Base-by-base conservation (phyloP, 1,140 invertebrate species). In the Polypedilum vanderplanki region DNA sequence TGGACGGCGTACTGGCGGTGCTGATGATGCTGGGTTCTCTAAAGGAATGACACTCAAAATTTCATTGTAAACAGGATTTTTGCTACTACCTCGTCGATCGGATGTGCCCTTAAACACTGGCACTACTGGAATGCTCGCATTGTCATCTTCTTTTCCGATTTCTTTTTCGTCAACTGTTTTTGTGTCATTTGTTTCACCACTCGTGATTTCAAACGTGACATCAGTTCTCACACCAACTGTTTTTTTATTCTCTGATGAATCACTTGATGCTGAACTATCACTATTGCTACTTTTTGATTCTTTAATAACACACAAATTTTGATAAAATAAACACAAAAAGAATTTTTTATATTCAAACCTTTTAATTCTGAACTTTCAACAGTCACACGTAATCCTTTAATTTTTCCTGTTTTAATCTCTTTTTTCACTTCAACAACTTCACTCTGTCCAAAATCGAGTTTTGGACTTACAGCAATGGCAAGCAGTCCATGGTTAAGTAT, bases 151-250 rank as follows among this genome's bases (percentile, higher is more conserved):
- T 18, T 80, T 79, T 65, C 79, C 78, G 8, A 70, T 70, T 70
- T 70, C 65, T 70, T 70, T 70, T 5, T 70, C 65, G 18, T 70
- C 65, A 12, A 70, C 20, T 20, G 65, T 70, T 70, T 70, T 70
- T 20, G 65, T 70, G 18, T 70, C 65, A 20, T 70, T 70, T 22
- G 65, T 70, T 18, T 70, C 65, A 74, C 82, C 80, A 70, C 80
- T 79, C 40, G 80, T 80, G 70, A 83, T 81, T 74, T 83, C 81
- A 77, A 83, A 83, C 77, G 81, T 83, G 75, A 83, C 81, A 77
- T 83, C 81, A 17, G 81, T 83, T 75, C 81, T 81, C 76, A 83
- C 82, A 74, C 81, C 81, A 77, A 83, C 81, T 75, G 79, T 79
- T 77, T 82, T 82, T 77, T 79, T 81, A 76, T 80, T 80, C 77